These are phyloP conservation scores for Ophiothrix spiculata DNA, from an alignment of 35 echinoderm and acorn worm genomes.

Conservation along the genomic window DNA sequence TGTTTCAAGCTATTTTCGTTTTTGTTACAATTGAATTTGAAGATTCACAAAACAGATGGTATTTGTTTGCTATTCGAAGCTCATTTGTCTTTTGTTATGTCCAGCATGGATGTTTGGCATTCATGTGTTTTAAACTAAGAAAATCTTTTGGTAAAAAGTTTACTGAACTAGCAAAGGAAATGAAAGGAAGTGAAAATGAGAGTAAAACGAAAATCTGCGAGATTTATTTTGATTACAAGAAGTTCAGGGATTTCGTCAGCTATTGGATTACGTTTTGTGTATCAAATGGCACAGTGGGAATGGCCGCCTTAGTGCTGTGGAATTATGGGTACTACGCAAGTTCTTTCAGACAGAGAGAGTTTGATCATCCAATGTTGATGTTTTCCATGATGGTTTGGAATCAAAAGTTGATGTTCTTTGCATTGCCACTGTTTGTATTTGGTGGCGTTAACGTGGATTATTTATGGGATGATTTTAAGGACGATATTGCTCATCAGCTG, in stretches of 20 bases:
- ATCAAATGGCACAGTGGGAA: background rate
- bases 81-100: background rate
- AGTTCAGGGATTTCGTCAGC: background rate
- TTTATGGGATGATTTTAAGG: background rate
- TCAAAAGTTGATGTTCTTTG: background rate
- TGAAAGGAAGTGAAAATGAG: background rate
- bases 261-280: background rate
- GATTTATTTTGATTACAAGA: background rate
- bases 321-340: background rate
- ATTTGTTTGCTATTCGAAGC: background rate
- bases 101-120: background rate
- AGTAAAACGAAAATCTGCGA: background rate
- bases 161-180: background rate
- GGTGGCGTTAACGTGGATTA: background rate
- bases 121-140: background rate
- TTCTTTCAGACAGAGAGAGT: too few species aligned
- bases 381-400: background rate
- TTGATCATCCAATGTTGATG: background rate
- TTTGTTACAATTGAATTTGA: background rate
- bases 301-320: background rate
- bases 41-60: background rate
- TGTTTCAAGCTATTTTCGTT: background rate
- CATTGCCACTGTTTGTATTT: background rate
- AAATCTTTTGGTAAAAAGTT: background rate
- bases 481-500: background rate